Base-by-base conservation (phyloP, 2,797 vertebrate genomes). In the Apodemus agrarius region DNA sequence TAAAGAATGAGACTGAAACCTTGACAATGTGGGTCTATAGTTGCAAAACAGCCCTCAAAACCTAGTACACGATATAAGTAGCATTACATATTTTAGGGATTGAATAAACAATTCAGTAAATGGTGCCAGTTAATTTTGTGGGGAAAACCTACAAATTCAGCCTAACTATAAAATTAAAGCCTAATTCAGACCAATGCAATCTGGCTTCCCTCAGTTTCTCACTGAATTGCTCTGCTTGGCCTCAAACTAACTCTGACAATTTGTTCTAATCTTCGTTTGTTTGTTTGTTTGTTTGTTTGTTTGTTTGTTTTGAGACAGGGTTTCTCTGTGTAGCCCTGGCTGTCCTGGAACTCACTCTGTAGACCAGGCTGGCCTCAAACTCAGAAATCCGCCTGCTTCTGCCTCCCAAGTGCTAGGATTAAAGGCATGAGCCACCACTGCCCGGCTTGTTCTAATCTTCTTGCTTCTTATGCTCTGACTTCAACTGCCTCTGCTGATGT, bases 131-230 rank as follows among this genome's bases (percentile, higher is more conserved):
- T 61, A 89, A 63, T 22, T 49, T 88, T 63, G 31, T 43, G 16
- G 16, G 67, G 49, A n/a, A 86, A 63, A 89, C 2, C 72, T 43
- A 75, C 34, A 94, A 61, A 94, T 92, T 81, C 82, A 57, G 67
- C 14, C 3, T 94, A 95, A 92, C 89, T 92, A 24, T 82, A 69
- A 91, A 93, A 82, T 89, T 63, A 83, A 94, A 92, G 40, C 11
- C 34, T 40, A 83, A 69, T 69, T 69, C 65, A 69, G 31, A 34
- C 34, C 16, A 31, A n/a, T 69, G 31, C 63, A 67, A 67, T 67
- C 29, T 67, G 63, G 63, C 63, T 67, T 69, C 31, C 65, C 31
- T 17, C 65, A 69, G 65, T 69, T n/a, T 69, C 65, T 69, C 65
- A 69, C 31, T 69, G 31, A 69, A 69, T 69, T 69, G 65, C 65